These are phyloP conservation scores for Microctonus brassicae DNA, from an alignment of 2,888 invertebrate species.

Conservation along the genomic window DNA sequence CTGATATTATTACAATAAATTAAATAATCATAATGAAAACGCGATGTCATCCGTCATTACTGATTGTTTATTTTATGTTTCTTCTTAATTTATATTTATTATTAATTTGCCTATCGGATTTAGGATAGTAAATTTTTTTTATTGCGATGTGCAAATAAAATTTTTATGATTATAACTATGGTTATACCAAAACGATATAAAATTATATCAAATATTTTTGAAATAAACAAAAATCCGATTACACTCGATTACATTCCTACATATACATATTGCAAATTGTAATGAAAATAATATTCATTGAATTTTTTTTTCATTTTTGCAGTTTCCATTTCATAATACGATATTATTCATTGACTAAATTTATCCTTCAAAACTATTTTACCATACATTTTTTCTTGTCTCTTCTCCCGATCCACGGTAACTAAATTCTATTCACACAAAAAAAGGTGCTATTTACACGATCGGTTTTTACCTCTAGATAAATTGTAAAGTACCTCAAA, in stretches of 20 bases:
- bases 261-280: background rate
- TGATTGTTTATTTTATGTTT: background rate
- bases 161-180: too few relatives aligned
- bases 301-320: background rate
- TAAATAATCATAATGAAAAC: conserved; percentile 20
- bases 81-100: background rate
- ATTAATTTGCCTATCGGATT: background rate
- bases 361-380: background rate
- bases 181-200: too few relatives aligned
- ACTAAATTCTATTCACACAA: background rate
- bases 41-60: conserved; percentile 9
- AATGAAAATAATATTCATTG: background rate
- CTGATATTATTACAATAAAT: conserved; percentile 31
- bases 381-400: background rate
- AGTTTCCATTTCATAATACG: background rate
- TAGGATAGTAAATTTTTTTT: too few relatives aligned
- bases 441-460: background rate
- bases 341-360: background rate
- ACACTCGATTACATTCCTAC: too few relatives aligned
- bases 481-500: too few relatives aligned
- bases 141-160: too few relatives aligned
- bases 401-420: background rate
- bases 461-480: background rate
- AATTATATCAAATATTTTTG: too few relatives aligned
- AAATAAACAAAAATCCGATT: too few relatives aligned